Base-by-base conservation (phyloP, 2,113 vertebrate genomes). In the Bos javanicus region DNA sequence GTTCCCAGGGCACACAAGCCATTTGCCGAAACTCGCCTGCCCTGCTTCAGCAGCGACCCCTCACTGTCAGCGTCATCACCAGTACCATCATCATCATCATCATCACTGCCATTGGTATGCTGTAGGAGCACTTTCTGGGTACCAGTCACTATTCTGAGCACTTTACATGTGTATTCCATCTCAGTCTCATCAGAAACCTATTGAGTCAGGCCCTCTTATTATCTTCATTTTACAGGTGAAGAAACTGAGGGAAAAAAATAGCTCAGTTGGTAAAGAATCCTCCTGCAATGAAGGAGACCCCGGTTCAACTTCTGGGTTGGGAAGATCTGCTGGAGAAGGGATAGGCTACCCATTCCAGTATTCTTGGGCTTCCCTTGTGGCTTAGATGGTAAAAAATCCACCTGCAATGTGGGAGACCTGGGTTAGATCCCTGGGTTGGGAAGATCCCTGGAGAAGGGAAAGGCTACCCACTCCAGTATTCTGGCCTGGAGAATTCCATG, bases 261-360 rank as follows among this genome's bases (percentile, higher is more conserved):
- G 67, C 19, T 39, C 64, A 71, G n/a, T 71, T 71, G n/a, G 64
- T 67, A 67, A 36, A 67, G 64, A 67, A n/a, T n/a, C 33, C 4
- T 1, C 33, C 62, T n/a, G 62, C 62, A 67, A n/a, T n/a, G 33
- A 7, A 67, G 62, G 62, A 67, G 33, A 67, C 62, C 33, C 33
- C 0, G 0, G 7, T 67, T 67, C 2, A 0, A n/a, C n/a, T 67
- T 8, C 33, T n/a, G 62, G 33, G 7, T n/a, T 9, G 33, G 62
- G 15, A 67, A n/a, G 62, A 67, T 67, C 33, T 0, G 0, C 62
- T 19, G 7, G 62, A n/a, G 7, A 67, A 67, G 33, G 33, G 8
- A n/a, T 10, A 67, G 16, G 62, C 62, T 67, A 67, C 16, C 33
- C 62, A 67, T 7, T 67, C 33, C 16, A 67, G 33, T n/a, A 67